Evolutionary conservation across 1,140 invertebrate species (phyloP), one percentile per base, ranked within the genome.

Genomic region (Triops cancriformis): DNA sequence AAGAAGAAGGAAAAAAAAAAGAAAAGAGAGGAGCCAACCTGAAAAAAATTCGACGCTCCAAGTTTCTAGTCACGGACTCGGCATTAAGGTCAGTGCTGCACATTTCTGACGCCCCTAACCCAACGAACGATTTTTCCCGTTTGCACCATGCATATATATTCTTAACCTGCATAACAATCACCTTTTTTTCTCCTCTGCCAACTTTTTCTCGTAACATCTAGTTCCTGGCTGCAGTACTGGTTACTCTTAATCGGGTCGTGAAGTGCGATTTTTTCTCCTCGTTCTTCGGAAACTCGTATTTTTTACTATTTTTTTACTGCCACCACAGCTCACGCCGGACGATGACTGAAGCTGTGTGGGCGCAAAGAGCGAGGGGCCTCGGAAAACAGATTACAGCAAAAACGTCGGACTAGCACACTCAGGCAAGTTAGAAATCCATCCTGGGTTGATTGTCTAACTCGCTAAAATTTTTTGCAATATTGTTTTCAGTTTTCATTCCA

Each of bases 311-410:
- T n/a, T 64, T 64, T 64, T 7, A 23, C 14, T 6, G 2, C 51
- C 10, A 23, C 23, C 51, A 18, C 23, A 64, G 6, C 51, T 64
- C 51, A 64, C 51, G 51, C 51, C 5, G 51, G 51, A 10, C 51
- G 14, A 64, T 64, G 51, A 64, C 51, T 37, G 31, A 37, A 37
- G 51, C 51, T 64, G 51, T 64, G 51, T 23, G 23, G 51, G 51
- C 51, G 51, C 51, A 64, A 64, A 64, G 31, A 64, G 51, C 14
- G 51, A n/a, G 51, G 23, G 43, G 18, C 14, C 23, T 64, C 18
- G 9, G 51, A 64, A 64, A 64, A 64, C 51, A n/a, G 51, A 64
- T 64, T 64, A 64, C 51, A n/a, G 51, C 51, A 64, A 64, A 64
- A 64, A 64, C 51, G 7, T 37, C 31, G 51, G 51, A 64, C 51